phyloP scores from a whole-genome alignment of 92 coral and sea anemone genomes.

The Heliopora coerulea region DNA sequence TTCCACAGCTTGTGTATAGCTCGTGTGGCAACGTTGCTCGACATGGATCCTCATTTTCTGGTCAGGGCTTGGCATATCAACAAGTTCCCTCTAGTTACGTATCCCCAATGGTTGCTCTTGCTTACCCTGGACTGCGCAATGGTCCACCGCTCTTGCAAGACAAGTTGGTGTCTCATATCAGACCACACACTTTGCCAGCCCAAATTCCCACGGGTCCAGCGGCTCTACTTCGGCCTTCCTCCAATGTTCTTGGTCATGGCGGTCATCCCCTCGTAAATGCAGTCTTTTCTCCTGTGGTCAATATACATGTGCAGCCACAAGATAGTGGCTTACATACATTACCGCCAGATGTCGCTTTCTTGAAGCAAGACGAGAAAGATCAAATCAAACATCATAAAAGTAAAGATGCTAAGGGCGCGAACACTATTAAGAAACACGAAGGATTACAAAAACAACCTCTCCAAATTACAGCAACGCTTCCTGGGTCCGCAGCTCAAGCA shows the following conservation, averaged over 20 bases:
- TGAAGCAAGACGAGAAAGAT: neutral
- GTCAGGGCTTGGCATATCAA: slow-evolving; percentile 15
- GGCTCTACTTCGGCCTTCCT: slow-evolving; percentile 7
- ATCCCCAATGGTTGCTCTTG: slow-evolving; percentile 10
- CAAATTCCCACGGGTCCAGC: neutral
- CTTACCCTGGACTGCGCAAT: slow-evolving; percentile 23
- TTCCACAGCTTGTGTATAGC: slow-evolving; percentile 18
- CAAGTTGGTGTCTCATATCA: neutral
- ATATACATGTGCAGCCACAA: slow-evolving; percentile 23
- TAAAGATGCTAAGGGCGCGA: neutral
- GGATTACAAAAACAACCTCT: slow-evolving; percentile 1
- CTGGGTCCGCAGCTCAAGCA: slow-evolving; percentile 12
- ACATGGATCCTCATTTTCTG: slow-evolving; percentile 16
- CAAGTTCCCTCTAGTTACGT: slow-evolving; percentile 12
- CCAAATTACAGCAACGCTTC: neutral
- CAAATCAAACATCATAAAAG: neutral
- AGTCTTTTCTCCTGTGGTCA: slow-evolving; percentile 24
- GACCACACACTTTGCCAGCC: slow-evolving; percentile 1
- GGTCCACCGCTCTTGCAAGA: no score
- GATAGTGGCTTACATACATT: neutral
- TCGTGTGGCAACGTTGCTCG: slow-evolving; percentile 6
- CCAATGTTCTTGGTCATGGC: slow-evolving; percentile 12
- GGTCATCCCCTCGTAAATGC: slow-evolving; percentile 28
- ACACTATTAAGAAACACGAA: neutral
- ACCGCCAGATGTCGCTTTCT: neutral